Base-by-base conservation (phyloP, 2,113 vertebrate genomes). In the Triplophysa tibetana region DNA sequence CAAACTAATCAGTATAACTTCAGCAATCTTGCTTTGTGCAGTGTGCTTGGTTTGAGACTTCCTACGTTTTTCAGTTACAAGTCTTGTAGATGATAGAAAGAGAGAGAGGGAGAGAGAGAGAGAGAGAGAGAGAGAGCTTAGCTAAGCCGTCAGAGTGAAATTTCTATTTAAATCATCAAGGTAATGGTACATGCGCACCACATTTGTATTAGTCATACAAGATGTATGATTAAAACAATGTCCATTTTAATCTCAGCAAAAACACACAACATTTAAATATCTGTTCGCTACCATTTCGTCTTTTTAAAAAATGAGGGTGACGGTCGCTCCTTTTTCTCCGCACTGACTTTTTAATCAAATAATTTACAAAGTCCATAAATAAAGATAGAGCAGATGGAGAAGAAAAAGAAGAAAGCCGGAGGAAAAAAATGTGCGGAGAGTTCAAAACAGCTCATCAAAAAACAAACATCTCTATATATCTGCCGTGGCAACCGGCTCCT, bases 401-500 rank as follows among this genome's bases (percentile, higher is more conserved):
- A 91, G 86, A 85, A 90, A 91, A 91, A 86, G 82, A 81, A 87
- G 86, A 88, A 88, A 90, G 89, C 81, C 84, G 82, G 85, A 85
- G 77, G 33, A 63, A 85, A 88, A 84, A 92, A 90, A 93, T 90
- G 91, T 86, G 88, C 87, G 89, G 88, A 68, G 87, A 93, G 94
- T 91, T 94, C 87, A 85, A 89, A 93, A 91, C 91, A 92, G 91
- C 93, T 94, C 92, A 93, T 94, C 92, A 92, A 93, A 93, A 87
- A 91, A 91, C 91, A 94, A 94, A 95, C 94, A 94, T 94, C 94
- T 95, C 96, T 94, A 97, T 95, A 93, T 95, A 94, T 95, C 91
- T 93, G 93, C 95, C 89, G 91, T 95, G 94, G 95, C 95, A 96
- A 93, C 95, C 94, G 93, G 94, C 95, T 95, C 94, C 94, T 94